Base-by-base conservation (phyloP, 2,797 vertebrate species). In the Sebastes elongatus region DNA sequence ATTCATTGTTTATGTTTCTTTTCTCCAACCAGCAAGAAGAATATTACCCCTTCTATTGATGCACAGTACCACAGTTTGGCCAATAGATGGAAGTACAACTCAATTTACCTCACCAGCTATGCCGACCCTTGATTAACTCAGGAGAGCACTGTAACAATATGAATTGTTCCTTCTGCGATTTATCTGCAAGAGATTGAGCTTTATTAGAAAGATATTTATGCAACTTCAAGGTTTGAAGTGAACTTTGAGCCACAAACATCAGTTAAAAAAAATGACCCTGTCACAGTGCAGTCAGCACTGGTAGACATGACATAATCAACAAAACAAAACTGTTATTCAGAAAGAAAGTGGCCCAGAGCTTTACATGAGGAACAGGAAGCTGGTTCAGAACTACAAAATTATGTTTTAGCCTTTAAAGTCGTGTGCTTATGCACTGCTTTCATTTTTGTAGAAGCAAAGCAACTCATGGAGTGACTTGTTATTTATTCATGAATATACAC, bases 11-110 rank as follows among this genome's bases (percentile, higher is more conserved):
- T 67, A 71, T 42, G 38, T 42, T 0, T 46, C 0, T 18, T 46
- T 71, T 35, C n/a, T 23, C 4, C 10, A 76, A 7, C 23, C 14
- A 59, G 2, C 4, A 22, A 10, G 1, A 52, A 33, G 10, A 28
- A n/a, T 16, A 18, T 25, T 20, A 1, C 7, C 2, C 8, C 1
- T 2, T 18, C 1, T 64, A 1, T 14, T 56, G 14, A 27, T 65
- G n/a, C 53, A 42, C 76, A 84, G 63, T 90, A 73, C 55, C 71
- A 55, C 42, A 27, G 23, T 78, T 63, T 87, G 80, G 28, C 89
- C 92, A 90, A 75, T 82, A 93, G 93, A 73, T 89, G 93, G 91
- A 69, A 84, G 81, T 60, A 56, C 27, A 88, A 38, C 65, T 59
- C 79, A 74, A 38, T 61, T 71, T 20, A 32, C 18, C 46, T 76